Evolutionary conservation across 2,888 invertebrate genomes (phyloP).

Genomic region (Rhopalosiphum nymphaeae): DNA sequence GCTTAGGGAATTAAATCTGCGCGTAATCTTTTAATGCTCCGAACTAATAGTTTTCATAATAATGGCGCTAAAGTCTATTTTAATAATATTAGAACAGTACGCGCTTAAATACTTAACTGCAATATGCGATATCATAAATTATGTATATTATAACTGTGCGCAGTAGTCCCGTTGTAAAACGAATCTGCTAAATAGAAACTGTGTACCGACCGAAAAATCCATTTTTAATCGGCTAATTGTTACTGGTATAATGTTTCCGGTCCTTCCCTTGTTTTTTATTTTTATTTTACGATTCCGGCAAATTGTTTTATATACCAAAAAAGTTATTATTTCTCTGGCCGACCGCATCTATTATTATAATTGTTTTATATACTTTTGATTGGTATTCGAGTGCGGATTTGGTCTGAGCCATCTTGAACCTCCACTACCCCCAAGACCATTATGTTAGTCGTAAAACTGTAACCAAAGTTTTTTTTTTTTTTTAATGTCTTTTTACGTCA

Average conservation of each 20-base stretch:
- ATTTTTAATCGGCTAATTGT: neutral
- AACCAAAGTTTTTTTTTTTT: neutral
- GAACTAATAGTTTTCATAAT: constrained; percentile 23
- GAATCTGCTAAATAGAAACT: neutral
- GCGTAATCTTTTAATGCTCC: constrained; percentile 38
- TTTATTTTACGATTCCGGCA: neutral
- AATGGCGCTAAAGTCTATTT: constrained; percentile 25
- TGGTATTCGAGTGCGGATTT: neutral
- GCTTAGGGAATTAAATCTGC: neutral
- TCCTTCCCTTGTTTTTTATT: neutral
- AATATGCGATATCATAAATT: neutral
- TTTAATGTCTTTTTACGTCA: neutral
- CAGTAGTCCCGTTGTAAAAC: neutral
- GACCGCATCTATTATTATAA: neutral
- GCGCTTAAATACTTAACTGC: neutral
- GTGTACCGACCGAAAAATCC: neutral
- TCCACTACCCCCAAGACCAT: neutral
- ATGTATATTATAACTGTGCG: neutral
- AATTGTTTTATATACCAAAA: neutral
- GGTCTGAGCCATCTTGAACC: neutral
- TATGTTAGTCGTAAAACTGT: neutral
- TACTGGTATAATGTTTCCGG: neutral
- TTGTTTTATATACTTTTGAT: neutral
- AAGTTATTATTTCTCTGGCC: neutral
- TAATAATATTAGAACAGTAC: neutral